Percentiles rank a stretch among this genome's conserved stretches.
Evolutionary conservation across 2,113 vertebrate genomes (phyloP).

Genomic region (Prinia subflava): DNA sequence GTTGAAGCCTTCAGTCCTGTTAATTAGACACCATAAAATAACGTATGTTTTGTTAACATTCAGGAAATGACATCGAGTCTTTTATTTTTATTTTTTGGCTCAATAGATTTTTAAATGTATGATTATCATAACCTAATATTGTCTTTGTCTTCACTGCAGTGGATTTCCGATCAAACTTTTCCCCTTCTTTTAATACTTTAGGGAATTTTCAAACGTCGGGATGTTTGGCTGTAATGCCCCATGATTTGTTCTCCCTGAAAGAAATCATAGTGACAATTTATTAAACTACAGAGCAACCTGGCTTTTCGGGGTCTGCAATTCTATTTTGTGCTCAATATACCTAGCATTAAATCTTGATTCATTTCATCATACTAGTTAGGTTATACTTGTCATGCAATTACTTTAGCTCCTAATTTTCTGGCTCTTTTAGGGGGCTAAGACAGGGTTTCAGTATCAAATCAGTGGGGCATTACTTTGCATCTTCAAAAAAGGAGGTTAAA

Average conservation of each 20-base stretch:
- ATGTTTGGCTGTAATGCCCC: conserved; percentile 99
- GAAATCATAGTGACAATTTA: conserved; percentile 99
- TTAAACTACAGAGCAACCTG: conserved; percentile 99
- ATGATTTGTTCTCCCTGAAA: conserved; percentile 99
- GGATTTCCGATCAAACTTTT: conserved; percentile 99
- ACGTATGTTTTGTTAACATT: conserved; percentile 80
- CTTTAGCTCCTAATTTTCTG: conserved; percentile 78
- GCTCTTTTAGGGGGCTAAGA: conserved; percentile 72
- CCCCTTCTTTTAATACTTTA: conserved; percentile 99
- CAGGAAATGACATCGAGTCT: conserved; percentile 81
- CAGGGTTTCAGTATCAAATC: conserved; percentile 87
- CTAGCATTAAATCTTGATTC: conserved; percentile 82
- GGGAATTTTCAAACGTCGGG: conserved; percentile 99
- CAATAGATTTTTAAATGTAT: conserved; percentile 84
- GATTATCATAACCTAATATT: conserved; percentile 97
- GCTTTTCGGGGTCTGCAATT: conserved; percentile 95
- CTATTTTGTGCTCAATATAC: conserved; percentile 78
- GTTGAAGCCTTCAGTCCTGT: conserved; percentile 70
- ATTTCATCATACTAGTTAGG: conserved; percentile 80
- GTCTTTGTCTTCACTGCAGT: conserved; percentile 99
- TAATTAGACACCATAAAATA: conserved; percentile 74
- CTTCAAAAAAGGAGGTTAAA: conserved; percentile 62
- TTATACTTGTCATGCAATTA: conserved; percentile 94
- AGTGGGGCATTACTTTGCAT: conserved; percentile 93
- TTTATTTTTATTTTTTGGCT: conserved; percentile 79